Conservation (phyloP, 2,797 vertebrate genomes). For the Eulemur albifrons region DNA sequence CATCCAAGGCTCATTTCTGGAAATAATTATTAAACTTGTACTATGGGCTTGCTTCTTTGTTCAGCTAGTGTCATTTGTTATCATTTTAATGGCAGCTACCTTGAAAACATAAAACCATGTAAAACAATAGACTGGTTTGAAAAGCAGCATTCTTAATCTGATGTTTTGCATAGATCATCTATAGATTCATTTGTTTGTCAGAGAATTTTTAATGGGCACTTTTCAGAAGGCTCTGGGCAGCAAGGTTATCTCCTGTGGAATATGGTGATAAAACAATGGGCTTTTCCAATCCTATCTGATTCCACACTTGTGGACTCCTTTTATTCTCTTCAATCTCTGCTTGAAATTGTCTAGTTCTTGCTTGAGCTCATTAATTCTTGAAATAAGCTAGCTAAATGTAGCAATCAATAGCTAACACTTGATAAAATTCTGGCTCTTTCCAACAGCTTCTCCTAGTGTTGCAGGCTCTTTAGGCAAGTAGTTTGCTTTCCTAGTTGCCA, state of each 20-base stretch:
- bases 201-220: not conserved
- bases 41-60: not conserved
- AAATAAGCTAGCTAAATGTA: not conserved
- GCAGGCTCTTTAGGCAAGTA: not conserved
- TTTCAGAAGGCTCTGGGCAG: not conserved
- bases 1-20: not conserved
- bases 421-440: not conserved
- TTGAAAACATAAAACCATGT: not conserved
- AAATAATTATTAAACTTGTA: not conserved
- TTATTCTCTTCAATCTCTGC: not conserved
- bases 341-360: constrained; percentile 31
- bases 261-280: not conserved
- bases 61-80: not conserved
- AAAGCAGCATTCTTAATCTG: not conserved
- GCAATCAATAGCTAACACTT: not conserved
- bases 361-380: constrained; percentile 40
- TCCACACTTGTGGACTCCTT: constrained; percentile 7
- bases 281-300: not conserved
- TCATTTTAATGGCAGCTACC: not conserved
- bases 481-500: not conserved
- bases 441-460: not conserved
- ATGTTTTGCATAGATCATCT: not conserved
- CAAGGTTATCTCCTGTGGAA: not conserved
- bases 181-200: not conserved
- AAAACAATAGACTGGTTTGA: not conserved